Evolutionary conservation across 2,113 vertebrate genomes (phyloP), one percentile per base, ranked within the genome.

Genomic region (Cichladusa arquata): DNA sequence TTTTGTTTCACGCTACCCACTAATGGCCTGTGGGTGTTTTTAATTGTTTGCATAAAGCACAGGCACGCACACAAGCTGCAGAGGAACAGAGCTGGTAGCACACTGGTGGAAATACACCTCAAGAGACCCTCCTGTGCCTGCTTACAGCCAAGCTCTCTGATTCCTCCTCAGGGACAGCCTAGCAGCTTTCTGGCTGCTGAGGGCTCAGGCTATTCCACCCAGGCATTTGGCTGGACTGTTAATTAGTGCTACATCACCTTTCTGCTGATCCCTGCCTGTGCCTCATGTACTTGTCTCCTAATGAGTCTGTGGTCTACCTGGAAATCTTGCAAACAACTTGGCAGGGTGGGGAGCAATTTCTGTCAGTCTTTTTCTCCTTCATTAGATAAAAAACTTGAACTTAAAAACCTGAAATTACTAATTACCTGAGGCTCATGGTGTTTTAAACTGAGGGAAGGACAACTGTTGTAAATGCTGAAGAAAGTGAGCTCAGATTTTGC

Each of bases 261-360:
- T 78, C 79, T 86, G 92, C 88, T 81, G 64, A 53, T 92, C 71
- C 64, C 80, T 48, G 79, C 85, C 88, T 78, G 56, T 36, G 61
- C 87, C 26, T 93, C 64, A 4, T 53, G 62, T 81, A 16, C 81
- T 91, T 70, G 58, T 66, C 82, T 81, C 47, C 65, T 96, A 84
- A 96, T 92, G 90, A 95, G 76, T 64, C 88, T 86, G 60, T 90
- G 76, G 65, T 93, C 81, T 96, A 86, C 80, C 86, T 96, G 86
- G 86, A 93, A 93, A 93, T 90, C 90, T 93, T 84, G 72, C 67
- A 56, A 81, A 69, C 24, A 80, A 12, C 47, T 56, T 45, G 18
- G 31, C 1, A 1, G 12, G 5, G 7, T 2, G 12, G 48, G 16
- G 28, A 88, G 57, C 47, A 77, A 60, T 95, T 58, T 64, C 51